Evolutionary conservation across 1,140 invertebrate species (phyloP).

Genomic region (Bemisia tabaci): DNA sequence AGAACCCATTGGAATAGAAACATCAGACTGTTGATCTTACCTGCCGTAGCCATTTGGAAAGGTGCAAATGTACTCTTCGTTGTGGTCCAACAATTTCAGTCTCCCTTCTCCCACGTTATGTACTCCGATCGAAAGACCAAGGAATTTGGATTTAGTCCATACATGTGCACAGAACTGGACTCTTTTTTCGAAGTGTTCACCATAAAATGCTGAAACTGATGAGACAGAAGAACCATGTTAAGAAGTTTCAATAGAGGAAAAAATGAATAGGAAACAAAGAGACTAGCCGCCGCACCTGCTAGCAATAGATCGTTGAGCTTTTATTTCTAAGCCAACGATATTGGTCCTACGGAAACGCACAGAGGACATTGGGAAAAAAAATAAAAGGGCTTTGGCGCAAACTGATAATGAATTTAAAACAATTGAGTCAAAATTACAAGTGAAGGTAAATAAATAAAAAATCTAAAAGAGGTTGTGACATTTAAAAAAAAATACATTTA

Average conservation of each 20-base stretch:
- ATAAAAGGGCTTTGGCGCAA: too few relatives aligned
- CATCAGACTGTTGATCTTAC: too few relatives aligned
- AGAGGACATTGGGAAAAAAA: too few relatives aligned
- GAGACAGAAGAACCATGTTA: slow-evolving; percentile 11
- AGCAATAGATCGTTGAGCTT: too few relatives aligned
- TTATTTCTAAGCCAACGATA: not conserved
- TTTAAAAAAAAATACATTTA: too few relatives aligned
- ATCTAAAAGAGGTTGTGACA: too few relatives aligned
- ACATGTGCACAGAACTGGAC: slow-evolving; percentile 88
- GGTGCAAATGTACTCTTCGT: slow-evolving; percentile 84
- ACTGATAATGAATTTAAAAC: too few relatives aligned
- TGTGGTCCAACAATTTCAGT: slow-evolving; percentile 64
- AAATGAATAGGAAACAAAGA: not conserved
- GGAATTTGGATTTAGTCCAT: slow-evolving; percentile 96
- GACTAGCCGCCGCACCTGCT: too few relatives aligned
- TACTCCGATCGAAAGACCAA: slow-evolving; percentile 86
- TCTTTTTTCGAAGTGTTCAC: slow-evolving; percentile 78
- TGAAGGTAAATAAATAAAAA: too few relatives aligned
- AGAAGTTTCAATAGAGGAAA: not conserved
- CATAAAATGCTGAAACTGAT: slow-evolving; percentile 90
- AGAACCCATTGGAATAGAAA: too few relatives aligned
- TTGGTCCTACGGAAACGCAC: too few relatives aligned
- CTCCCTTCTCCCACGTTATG: slow-evolving; percentile 73
- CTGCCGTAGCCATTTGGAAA: slow-evolving; percentile 93
- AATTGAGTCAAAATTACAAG: too few relatives aligned